Conservation (phyloP, 2,797 vertebrate genomes). For the Enteromius afrohamiltoni region DNA sequence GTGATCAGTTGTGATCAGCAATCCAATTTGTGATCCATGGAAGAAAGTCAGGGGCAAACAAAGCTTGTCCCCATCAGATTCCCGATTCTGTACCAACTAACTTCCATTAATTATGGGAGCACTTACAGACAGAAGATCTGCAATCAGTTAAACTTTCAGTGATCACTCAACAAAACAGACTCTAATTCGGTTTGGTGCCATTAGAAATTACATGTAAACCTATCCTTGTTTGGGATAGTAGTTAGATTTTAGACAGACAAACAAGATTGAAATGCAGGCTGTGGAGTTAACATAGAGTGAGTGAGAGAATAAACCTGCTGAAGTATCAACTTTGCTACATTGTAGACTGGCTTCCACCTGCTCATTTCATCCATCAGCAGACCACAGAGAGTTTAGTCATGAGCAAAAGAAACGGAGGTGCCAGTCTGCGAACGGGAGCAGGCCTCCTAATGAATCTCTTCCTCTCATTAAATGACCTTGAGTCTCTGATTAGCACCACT, state of each 20-base stretch:
- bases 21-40: neutral
- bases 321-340: neutral
- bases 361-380: conserved; percentile 48
- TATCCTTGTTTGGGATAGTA: neutral
- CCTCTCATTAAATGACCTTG: conserved; percentile 57
- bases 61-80: neutral
- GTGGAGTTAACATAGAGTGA: neutral
- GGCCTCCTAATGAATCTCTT: conserved; percentile 60
- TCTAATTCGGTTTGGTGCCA: too few species aligned
- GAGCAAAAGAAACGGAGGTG: conserved; percentile 50
- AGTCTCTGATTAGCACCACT: conserved; percentile 56
- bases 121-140: neutral
- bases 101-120: neutral
- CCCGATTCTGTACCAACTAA: neutral
- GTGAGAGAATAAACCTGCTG: conserved; percentile 6
- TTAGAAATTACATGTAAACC: neutral
- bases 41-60: neutral
- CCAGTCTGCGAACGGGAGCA: conserved; percentile 7
- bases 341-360: conserved; percentile 36
- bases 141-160: neutral
- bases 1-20: too few species aligned
- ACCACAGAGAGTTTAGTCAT: conserved; percentile 49
- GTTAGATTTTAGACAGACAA: neutral
- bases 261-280: neutral
- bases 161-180: too few species aligned